Evolutionary conservation across 2,113 vertebrate genomes (phyloP).

Genomic region (Apaloderma vittatum): DNA sequence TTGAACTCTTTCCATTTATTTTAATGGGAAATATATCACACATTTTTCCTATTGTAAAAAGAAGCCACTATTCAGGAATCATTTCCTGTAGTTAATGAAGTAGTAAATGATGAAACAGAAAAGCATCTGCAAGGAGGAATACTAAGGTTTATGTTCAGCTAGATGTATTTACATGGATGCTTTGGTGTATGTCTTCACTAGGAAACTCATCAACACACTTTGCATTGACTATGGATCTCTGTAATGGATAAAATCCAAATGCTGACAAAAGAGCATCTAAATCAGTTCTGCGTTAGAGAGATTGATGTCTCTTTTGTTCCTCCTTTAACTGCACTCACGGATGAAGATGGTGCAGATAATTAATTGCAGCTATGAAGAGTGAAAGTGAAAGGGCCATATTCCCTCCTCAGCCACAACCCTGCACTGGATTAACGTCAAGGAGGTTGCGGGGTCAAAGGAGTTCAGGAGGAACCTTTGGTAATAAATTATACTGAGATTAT

Average conservation of each 20-base stretch:
- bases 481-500: constrained; percentile 47
- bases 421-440: neutral
- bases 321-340: neutral
- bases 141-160: neutral
- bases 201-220: neutral
- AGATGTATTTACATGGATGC: neutral
- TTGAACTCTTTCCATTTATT: neutral
- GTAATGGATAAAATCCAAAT: neutral
- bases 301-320: constrained; percentile 21
- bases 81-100: neutral
- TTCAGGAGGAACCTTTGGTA: constrained; percentile 14
- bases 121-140: neutral
- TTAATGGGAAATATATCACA: neutral
- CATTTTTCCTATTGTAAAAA: neutral
- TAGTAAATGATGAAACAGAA: neutral
- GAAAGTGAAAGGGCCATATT: constrained; percentile 2
- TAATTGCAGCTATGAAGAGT: constrained; percentile 45
- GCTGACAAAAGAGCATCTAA: neutral
- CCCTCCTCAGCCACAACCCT: neutral
- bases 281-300: constrained; percentile 24
- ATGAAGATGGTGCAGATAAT: constrained; percentile 36
- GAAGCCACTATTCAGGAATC: neutral
- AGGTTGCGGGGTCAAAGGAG: constrained; percentile 21
- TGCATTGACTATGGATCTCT: neutral
- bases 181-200: neutral